Percentiles rank a stretch among this genome's conserved stretches.
phyloP scores from a whole-genome alignment of 2,888 invertebrate species.

The Linnaemya tessellans region DNA sequence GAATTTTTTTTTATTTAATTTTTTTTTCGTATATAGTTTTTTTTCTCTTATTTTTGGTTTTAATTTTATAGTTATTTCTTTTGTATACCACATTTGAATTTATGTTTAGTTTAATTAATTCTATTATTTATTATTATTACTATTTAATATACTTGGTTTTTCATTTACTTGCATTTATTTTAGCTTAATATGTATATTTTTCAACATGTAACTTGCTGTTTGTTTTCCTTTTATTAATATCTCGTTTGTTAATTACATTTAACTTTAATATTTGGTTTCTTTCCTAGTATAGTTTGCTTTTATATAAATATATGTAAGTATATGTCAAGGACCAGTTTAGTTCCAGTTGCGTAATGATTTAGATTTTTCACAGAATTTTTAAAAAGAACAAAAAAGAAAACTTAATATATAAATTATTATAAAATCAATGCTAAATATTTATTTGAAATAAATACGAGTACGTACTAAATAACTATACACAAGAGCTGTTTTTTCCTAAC shows the following conservation, averaged over 20 bases:
- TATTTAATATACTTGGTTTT: constrained; percentile 1
- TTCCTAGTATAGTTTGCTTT: constrained; percentile 42
- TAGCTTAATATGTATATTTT: constrained; percentile 26
- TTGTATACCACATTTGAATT: constrained; percentile 68
- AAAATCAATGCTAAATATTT: constrained; percentile 22
- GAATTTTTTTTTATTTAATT: constrained; percentile 51
- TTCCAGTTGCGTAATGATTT: neutral
- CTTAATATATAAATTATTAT: constrained; percentile 2
- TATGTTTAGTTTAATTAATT: constrained; percentile 23
- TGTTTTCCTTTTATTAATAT: constrained; percentile 5
- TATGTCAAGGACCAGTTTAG: constrained; percentile 23
- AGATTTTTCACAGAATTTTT: neutral
- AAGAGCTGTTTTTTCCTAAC: neutral
- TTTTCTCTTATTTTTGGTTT: constrained; percentile 36
- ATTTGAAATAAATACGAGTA: constrained; percentile 16
- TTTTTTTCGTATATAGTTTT: constrained; percentile 68
- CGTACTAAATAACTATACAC: constrained; percentile 53
- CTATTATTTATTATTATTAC: constrained; percentile 38
- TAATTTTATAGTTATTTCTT: constrained; percentile 56
- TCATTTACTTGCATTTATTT: constrained; percentile 18
- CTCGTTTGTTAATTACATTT: constrained; percentile 42
- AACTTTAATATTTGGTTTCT: constrained; percentile 46
- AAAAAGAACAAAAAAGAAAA: neutral
- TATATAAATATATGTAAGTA: neutral
- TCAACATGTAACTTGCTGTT: constrained; percentile 2